A percentile compares a stretch with the other conserved stretches of the same genome.
Conservation (phyloP, 2,797 vertebrate species). For the Toxotes lorentzi region DNA sequence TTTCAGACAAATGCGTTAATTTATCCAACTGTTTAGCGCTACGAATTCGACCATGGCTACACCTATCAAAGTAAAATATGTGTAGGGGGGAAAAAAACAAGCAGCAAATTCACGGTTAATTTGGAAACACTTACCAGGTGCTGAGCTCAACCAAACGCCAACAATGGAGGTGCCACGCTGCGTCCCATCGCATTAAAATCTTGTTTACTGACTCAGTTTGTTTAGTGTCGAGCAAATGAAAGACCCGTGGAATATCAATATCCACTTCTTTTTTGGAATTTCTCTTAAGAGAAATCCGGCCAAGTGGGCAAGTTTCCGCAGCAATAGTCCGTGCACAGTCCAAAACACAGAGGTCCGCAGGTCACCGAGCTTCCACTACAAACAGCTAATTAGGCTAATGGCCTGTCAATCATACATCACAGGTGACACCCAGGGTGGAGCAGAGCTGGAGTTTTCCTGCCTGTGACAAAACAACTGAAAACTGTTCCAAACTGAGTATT, state of each 20-base stretch:
- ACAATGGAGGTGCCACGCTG: neutral
- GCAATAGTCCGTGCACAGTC: neutral
- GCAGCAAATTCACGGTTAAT: neutral
- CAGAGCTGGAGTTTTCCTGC: neutral
- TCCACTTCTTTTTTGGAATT: neutral
- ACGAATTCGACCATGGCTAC: too few relatives aligned
- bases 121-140: constrained; percentile 14
- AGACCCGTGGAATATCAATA: neutral
- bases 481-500: neutral
- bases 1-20: too few relatives aligned
- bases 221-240: neutral
- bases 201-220: neutral
- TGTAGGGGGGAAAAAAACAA: neutral
- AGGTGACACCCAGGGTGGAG: too few relatives aligned
- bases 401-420: neutral
- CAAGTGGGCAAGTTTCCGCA: neutral
- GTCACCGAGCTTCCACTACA: neutral
- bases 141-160: neutral
- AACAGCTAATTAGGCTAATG: constrained; percentile 1
- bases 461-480: neutral
- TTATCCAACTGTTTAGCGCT: too few relatives aligned
- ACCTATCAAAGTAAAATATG: neutral
- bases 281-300: neutral
- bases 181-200: neutral
- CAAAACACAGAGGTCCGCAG: neutral